Evolutionary conservation across 2,797 vertebrate genomes (phyloP), one percentile per base, ranked within the genome.

Genomic region (Antrozous pallidus): DNA sequence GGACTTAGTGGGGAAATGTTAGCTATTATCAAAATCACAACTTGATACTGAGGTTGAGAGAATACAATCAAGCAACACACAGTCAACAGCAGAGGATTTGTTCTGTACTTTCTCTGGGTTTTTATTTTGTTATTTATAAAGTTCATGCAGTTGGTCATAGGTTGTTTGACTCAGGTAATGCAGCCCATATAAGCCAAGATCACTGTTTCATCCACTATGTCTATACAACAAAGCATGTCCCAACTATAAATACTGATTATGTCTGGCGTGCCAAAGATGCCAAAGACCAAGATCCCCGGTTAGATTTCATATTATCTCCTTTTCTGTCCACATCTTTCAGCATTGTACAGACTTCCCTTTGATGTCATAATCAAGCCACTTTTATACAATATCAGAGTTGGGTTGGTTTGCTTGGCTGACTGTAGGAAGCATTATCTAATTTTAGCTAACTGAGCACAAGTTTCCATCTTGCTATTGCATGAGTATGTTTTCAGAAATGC

Each of bases 11-110:
- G 11, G 75, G 22, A 93, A 95, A 87, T 91, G 11, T 40, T 40
- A 88, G 69, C 54, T 31, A 78, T 14, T 82, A 2, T 81, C 83
- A 94, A 93, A 94, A n/a, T 86, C 58, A 88, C 51, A 86, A 22
- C 16, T 88, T 12, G 31, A 33, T 40, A 26, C 70, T 74, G 33
- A 85, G n/a, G 28, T 65, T n/a, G 49, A 95, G 22, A 42, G 58
- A 93, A 70, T 89, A 42, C 49, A 47, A 51, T n/a, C 47, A 80
- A 87, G 40, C n/a, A 91, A 80, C 67, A 65, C n/a, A 71, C 3
- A 10, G 67, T 40, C 58, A 87, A 36, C 12, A 61, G 56, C 8
- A 88, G 1, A 75, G 45, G 17, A 49, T 70, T 54, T 56, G 45
- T 56, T 71, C n/a, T 45, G 31, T 74, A 33, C 51, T 65, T 94